A percentile compares a stretch with the other conserved stretches of the same genome.
These are phyloP conservation scores for Rhadina sibilatrix DNA, from an alignment of 2,113 vertebrate genomes.

Conservation along the genomic window DNA sequence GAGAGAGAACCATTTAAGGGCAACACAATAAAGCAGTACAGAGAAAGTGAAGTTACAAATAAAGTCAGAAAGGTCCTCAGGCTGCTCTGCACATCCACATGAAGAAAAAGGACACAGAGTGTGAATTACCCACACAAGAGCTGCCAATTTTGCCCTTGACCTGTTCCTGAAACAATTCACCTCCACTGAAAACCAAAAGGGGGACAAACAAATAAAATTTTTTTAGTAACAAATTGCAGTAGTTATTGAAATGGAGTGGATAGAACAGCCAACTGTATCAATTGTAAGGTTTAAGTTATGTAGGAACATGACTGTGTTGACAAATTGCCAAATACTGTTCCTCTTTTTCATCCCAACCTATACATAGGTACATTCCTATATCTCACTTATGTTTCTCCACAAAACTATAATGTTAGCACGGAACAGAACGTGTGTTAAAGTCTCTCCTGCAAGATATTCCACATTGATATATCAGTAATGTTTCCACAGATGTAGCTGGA, in stretches of 20 bases:
- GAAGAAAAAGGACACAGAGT: neutral
- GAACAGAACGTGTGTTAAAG: neutral
- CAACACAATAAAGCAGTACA: neutral
- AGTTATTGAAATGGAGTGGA: neutral
- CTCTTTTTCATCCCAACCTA: neutral
- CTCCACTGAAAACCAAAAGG: neutral
- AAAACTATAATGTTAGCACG: neutral
- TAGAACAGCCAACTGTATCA: neutral
- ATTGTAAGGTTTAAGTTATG: neutral
- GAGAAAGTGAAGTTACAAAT: neutral
- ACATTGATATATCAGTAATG: neutral
- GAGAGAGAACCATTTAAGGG: neutral
- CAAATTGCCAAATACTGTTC: neutral
- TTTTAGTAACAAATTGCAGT: neutral
- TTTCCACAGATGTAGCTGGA: neutral
- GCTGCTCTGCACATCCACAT: neutral
- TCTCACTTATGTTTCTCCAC: neutral
- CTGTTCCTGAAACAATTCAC: neutral
- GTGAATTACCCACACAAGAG: neutral
- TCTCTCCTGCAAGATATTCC: neutral
- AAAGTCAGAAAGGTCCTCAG: neutral
- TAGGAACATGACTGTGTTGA: neutral
- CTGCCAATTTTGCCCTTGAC: neutral
- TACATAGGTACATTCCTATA: accelerated
- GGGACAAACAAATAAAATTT: neutral